phyloP scores from a whole-genome alignment of 2,888 invertebrate genomes.

The Callyntrura sp. region DNA sequence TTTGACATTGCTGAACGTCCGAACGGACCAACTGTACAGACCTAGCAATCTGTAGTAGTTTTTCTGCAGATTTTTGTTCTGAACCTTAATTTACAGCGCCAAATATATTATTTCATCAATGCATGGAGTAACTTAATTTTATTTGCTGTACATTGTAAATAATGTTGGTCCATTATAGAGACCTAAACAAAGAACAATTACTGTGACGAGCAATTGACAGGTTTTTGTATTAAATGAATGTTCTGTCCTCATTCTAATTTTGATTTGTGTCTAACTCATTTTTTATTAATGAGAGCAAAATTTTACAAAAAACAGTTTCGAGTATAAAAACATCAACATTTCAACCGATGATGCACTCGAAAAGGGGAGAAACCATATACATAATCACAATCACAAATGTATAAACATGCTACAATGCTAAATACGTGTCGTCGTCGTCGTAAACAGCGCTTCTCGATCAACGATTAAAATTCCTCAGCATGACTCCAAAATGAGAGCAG shows the following conservation, averaged over 20 bases:
- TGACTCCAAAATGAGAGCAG: too few species aligned
- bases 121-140: background rate
- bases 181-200: conserved; percentile 4
- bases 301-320: background rate
- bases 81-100: background rate
- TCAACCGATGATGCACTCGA: too few species aligned
- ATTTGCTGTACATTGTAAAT: background rate
- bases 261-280: background rate
- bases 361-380: too few species aligned
- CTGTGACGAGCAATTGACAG: background rate
- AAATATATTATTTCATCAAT: background rate
- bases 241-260: conserved; percentile 7
- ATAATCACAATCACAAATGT: too few species aligned
- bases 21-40: too few species aligned
- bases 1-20: conserved; percentile 25
- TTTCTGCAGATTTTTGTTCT: background rate
- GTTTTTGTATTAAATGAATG: background rate
- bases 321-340: too few species aligned
- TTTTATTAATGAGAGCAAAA: conserved; percentile 30
- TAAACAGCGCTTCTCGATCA: too few species aligned
- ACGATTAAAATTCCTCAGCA: too few species aligned
- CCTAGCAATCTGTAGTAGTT: background rate
- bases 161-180: background rate
- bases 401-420: too few species aligned
- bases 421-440: too few species aligned